These are phyloP conservation scores for Rhynchonycteris naso DNA, from an alignment of 2,797 vertebrate species.

Conservation along the genomic window DNA sequence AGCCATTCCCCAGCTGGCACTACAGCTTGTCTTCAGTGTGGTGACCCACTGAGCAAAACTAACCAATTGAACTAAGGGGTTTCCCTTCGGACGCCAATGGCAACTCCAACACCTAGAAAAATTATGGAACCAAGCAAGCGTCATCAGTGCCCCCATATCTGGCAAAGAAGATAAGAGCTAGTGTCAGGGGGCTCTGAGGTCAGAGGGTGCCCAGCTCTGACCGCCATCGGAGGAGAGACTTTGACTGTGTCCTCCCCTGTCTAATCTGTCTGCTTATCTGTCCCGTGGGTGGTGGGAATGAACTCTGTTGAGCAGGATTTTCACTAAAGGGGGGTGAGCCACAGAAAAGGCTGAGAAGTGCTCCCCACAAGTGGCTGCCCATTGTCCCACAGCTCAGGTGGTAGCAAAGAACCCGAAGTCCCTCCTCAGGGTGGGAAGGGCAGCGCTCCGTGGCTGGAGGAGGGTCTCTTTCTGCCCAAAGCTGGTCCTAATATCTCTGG, in stretches of 20 bases:
- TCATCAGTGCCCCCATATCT: background rate
- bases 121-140: background rate
- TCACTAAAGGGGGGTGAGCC: background rate
- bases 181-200: background rate
- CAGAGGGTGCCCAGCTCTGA: too few relatives aligned
- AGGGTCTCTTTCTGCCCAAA: background rate
- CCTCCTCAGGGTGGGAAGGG: background rate
- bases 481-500: background rate
- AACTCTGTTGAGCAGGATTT: background rate
- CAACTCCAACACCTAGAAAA: background rate
- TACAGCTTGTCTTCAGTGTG: fast-evolving
- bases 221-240: fast-evolving
- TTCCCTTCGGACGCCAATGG: background rate
- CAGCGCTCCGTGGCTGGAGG: background rate
- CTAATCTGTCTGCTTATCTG: background rate
- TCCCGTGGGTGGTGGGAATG: background rate
- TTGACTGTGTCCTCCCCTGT: too few relatives aligned
- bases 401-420: background rate
- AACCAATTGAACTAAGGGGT: fast-evolving
- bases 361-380: background rate
- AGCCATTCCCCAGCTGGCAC: background rate
- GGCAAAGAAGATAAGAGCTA: background rate
- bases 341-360: background rate
- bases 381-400: too few relatives aligned
- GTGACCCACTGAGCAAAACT: background rate